These are phyloP conservation scores for Yponomeuta evonymella DNA, from an alignment of 2,888 invertebrate species.

Conservation along the genomic window DNA sequence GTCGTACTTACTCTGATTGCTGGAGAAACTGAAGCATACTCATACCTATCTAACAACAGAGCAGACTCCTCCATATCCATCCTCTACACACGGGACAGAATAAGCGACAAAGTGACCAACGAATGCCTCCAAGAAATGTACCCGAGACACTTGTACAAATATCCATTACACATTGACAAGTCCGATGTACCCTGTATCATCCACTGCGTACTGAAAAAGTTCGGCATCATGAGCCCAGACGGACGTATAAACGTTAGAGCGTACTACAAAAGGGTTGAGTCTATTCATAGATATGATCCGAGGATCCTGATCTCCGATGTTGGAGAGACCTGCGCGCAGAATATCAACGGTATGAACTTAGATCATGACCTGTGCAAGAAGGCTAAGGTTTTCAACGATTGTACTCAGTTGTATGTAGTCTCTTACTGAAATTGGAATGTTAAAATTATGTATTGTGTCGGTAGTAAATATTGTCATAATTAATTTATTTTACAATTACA, in stretches of 20 bases:
- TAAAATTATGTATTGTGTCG: background rate
- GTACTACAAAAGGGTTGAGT: constrained; percentile 60
- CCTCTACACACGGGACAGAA: constrained; percentile 59
- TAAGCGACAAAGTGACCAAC: constrained; percentile 54
- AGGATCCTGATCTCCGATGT: constrained; percentile 67
- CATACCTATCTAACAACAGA: constrained; percentile 28
- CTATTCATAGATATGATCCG: constrained; percentile 64
- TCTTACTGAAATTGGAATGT: constrained; percentile 25
- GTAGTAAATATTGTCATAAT: too few relatives aligned
- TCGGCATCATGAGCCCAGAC: constrained; percentile 66
- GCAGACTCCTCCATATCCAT: constrained; percentile 58
- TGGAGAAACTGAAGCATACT: background rate
- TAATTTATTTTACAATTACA: background rate
- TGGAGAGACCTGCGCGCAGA: constrained; percentile 64
- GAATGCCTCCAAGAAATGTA: constrained; percentile 65
- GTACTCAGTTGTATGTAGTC: constrained; percentile 63
- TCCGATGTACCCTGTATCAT: constrained; percentile 67
- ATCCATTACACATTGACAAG: constrained; percentile 56
- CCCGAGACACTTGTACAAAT: constrained; percentile 59
- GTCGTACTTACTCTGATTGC: background rate
- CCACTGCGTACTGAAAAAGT: constrained; percentile 66
- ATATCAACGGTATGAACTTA: constrained; percentile 63
- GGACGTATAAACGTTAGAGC: constrained; percentile 61
- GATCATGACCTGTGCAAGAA: constrained; percentile 68
- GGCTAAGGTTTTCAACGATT: constrained; percentile 68